Percentiles rank a stretch among this genome's conserved stretches.
Conservation (phyloP, 2,888 invertebrate genomes). For the Acleris laterana region DNA sequence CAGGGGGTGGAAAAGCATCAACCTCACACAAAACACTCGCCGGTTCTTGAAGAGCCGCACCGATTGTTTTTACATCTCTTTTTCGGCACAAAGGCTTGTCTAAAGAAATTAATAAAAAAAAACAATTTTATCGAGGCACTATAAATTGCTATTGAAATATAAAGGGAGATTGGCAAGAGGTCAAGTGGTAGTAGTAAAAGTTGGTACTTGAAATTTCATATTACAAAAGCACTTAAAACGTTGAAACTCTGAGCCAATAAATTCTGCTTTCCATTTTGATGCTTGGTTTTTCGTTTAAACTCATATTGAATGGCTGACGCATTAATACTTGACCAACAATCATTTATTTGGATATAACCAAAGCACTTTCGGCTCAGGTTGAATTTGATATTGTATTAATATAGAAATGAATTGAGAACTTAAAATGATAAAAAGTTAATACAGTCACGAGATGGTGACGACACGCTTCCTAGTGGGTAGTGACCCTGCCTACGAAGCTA, state of each 20-base stretch:
- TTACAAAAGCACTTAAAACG: background rate
- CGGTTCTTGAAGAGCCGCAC: slow-evolving; percentile 92
- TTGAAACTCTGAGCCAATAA: background rate
- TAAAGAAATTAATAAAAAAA: slow-evolving; percentile 60
- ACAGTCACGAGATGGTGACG: too few relatives aligned
- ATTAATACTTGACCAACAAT: too few relatives aligned
- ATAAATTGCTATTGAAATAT: background rate
- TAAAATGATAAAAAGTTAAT: background rate
- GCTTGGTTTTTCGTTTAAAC: too few relatives aligned
- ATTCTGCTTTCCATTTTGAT: background rate
- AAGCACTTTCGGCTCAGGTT: background rate
- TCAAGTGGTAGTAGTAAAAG: background rate
- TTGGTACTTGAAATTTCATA: background rate
- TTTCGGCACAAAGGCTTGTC: slow-evolving; percentile 93
- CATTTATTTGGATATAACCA: background rate
- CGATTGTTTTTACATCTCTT: slow-evolving; percentile 92
- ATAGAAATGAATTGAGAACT: background rate
- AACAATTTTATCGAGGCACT: slow-evolving; percentile 6
- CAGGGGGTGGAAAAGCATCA: slow-evolving; percentile 92
- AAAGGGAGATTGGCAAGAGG: background rate
- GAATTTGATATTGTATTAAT: background rate
- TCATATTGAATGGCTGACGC: too few relatives aligned
- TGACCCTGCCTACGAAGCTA: too few relatives aligned
- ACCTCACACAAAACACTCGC: slow-evolving; percentile 92
- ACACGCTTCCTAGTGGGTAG: too few relatives aligned